Percentiles rank a stretch among this genome's conserved stretches.
Evolutionary conservation across 2,888 invertebrate species (phyloP).

Genomic region (Ptychoptera albimana): DNA sequence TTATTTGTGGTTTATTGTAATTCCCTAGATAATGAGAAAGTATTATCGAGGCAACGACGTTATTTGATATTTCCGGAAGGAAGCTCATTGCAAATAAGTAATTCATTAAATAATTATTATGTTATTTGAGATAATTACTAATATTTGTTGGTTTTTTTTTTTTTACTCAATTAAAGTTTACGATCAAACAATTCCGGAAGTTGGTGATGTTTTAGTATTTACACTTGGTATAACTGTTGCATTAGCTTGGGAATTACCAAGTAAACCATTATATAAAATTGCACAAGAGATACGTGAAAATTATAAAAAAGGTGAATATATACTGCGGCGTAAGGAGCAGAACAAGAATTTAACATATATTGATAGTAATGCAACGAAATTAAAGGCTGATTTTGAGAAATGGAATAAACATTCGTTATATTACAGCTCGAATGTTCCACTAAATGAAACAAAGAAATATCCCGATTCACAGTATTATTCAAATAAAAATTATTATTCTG

Average conservation of each 20-base stretch:
- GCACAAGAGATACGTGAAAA: slow-evolving; percentile 4
- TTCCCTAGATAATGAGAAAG: slow-evolving; percentile 6
- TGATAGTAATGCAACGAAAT: too few species aligned
- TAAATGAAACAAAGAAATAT: too few species aligned
- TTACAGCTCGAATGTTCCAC: too few species aligned
- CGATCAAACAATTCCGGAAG: slow-evolving; percentile 27
- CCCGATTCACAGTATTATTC: too few species aligned
- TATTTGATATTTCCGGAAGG: slow-evolving; percentile 35
- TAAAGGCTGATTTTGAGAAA: too few species aligned
- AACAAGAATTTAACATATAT: too few species aligned
- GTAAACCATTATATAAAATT: slow-evolving; percentile 31
- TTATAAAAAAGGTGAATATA: too few species aligned
- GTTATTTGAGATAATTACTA: background rate
- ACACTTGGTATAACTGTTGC: slow-evolving; percentile 59
- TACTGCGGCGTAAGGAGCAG: too few species aligned
- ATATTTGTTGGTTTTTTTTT: background rate
- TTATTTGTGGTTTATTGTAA: too few species aligned
- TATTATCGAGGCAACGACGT: slow-evolving; percentile 30
- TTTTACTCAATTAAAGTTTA: slow-evolving; percentile 12
- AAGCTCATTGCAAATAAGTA: slow-evolving; percentile 31
- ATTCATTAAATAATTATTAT: slow-evolving; percentile 9
- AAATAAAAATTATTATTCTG: too few species aligned
- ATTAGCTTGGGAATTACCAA: slow-evolving; percentile 60
- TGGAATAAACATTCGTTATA: too few species aligned
- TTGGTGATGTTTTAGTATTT: slow-evolving; percentile 33